Conservation (phyloP, 2,888 invertebrate genomes). For the Stenurella melanura region DNA sequence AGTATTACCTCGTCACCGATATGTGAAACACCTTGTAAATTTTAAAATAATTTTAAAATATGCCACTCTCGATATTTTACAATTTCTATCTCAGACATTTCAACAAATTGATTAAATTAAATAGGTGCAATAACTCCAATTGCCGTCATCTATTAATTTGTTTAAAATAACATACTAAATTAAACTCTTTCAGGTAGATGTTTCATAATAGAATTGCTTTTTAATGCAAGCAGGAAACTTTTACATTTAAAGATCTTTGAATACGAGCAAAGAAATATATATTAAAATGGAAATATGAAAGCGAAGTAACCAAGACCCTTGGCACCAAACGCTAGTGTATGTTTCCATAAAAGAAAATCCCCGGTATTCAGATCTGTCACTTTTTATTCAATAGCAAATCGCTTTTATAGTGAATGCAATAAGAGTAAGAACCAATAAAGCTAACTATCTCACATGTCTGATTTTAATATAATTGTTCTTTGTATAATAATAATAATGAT, state of each 20-base stretch:
- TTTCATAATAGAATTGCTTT: not conserved
- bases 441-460: not conserved
- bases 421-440: not conserved
- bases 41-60: too few relatives aligned
- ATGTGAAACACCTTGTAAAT: too few relatives aligned
- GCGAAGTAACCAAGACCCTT: constrained; percentile 10
- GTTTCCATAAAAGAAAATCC: constrained; percentile 37
- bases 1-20: too few relatives aligned
- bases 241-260: constrained; percentile 39
- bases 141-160: not conserved
- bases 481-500: not conserved
- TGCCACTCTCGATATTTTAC: too few relatives aligned
- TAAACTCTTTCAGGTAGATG: constrained; percentile 2
- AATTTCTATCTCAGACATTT: too few relatives aligned
- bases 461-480: not conserved
- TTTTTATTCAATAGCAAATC: constrained; percentile 45
- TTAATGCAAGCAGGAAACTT: constrained; percentile 31
- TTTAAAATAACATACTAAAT: not conserved
- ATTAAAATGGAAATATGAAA: constrained; percentile 38
- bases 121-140: too few relatives aligned
- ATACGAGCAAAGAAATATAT: constrained; percentile 29
- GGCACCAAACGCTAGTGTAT: constrained; percentile 14
- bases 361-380: constrained; percentile 45
- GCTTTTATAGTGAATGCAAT: constrained; percentile 31
- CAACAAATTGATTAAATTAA: too few relatives aligned